A percentile compares a stretch with the other conserved stretches of the same genome.
These are phyloP conservation scores for Nephila pilipes DNA, from an alignment of 1,140 invertebrate genomes.

Conservation along the genomic window DNA sequence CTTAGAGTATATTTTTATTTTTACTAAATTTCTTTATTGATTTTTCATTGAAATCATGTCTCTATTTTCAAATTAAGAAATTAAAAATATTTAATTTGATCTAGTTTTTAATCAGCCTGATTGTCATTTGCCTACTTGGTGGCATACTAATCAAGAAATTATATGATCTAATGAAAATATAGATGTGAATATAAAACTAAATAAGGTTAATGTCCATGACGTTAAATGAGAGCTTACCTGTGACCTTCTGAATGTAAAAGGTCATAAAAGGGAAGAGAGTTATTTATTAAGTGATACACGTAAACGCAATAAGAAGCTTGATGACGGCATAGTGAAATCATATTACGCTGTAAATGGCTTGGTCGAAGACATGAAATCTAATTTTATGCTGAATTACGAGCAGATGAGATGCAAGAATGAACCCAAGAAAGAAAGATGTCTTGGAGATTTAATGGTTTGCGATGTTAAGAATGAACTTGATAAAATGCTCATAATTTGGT, in stretches of 20 bases:
- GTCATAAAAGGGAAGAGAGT: slow-evolving; percentile 19
- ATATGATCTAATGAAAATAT: not conserved
- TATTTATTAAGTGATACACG: slow-evolving; percentile 47
- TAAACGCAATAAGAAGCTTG: slow-evolving; percentile 34
- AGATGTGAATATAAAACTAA: not conserved
- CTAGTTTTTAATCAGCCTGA: no score
- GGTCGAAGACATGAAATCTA: slow-evolving; percentile 49
- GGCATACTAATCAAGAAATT: not conserved
- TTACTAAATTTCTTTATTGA: no score
- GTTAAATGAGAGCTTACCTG: slow-evolving; percentile 46
- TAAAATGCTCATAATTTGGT: not conserved
- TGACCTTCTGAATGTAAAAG: not conserved
- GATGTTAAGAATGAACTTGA: not conserved
- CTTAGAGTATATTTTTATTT: no score
- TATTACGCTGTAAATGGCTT: slow-evolving; percentile 59
- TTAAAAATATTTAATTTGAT: no score
- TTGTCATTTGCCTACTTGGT: no score
- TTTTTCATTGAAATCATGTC: no score
- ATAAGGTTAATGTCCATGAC: slow-evolving; percentile 30
- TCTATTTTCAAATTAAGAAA: no score
- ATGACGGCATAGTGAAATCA: slow-evolving; percentile 19
- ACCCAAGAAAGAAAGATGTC: not conserved
- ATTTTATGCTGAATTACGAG: slow-evolving; percentile 62
- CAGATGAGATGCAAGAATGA: not conserved
- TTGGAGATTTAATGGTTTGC: not conserved